A percentile compares a stretch with the other conserved stretches of the same genome.
Evolutionary conservation across 2,113 vertebrate genomes (phyloP).

Genomic region (Fulmarus glacialis): DNA sequence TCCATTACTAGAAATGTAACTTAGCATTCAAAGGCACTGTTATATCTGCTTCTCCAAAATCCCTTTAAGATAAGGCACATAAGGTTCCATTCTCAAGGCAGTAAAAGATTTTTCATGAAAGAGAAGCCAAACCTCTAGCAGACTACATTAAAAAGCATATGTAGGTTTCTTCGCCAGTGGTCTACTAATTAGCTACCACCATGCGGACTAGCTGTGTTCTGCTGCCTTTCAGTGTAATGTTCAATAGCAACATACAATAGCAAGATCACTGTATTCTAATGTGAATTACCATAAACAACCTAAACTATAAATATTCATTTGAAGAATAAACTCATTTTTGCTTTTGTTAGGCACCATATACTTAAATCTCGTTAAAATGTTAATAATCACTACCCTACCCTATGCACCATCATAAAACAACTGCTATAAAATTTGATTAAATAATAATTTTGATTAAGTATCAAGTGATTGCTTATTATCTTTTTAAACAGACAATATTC

Average conservation of each 20-base stretch:
- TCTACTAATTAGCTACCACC: background rate
- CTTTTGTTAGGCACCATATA: background rate
- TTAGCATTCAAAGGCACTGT: background rate
- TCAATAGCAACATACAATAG: background rate
- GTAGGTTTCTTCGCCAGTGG: background rate
- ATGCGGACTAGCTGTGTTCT: background rate
- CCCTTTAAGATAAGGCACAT: background rate
- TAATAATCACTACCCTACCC: background rate
- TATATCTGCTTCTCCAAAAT: background rate
- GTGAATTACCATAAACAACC: background rate
- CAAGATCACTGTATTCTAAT: background rate
- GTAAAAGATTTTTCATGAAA: background rate
- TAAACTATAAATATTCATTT: background rate
- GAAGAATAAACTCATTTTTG: background rate
- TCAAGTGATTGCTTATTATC: background rate
- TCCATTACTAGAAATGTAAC: background rate
- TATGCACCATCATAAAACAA: background rate
- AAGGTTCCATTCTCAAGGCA: background rate
- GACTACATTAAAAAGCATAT: background rate
- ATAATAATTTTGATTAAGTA: background rate
- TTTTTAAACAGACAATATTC: background rate
- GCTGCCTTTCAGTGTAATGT: background rate
- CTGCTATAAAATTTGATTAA: background rate
- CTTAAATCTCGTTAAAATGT: background rate
- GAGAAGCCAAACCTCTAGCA: background rate